Base-by-base conservation (phyloP, 1,140 invertebrate species). In the Ips nitidus region DNA sequence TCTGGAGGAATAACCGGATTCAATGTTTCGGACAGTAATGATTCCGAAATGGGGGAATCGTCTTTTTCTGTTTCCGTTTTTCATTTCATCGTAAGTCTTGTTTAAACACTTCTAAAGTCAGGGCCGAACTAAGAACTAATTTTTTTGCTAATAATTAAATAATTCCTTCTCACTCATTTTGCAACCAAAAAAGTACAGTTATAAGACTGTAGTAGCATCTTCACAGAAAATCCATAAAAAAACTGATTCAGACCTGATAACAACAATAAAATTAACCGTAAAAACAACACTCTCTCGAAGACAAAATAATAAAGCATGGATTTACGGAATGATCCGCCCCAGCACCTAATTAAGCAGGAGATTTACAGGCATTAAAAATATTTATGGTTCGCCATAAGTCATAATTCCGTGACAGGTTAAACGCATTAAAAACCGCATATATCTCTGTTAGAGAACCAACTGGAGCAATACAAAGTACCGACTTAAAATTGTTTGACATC, bases 281-380 rank as follows among this genome's bases (percentile, higher is more conserved):
- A 22, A 22, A 22, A 22, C 22, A 0, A 22, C 22, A 22, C 22
- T 22, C 22, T 22, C 22, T 22, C 22, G 22, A 22, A 22, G 22
- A 22, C 22, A 22, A 22, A 22, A 22, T 0, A 22, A 22, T 22
- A 22, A 22, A 22, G 22, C 22, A 22, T 22, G 22, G 22, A 22
- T 22, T 22, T 22, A 22, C 22, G 22, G 22, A 22, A 22, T 22
- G 8, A 6, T 1, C 37, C 53, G 8, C 38, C 64, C 53, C 41
- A 60, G 60, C 66, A 68, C 66, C 57, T 68, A 68, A 68, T 68
- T 68, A 68, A 68, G 66, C 6, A 8, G n/a, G 47, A 56, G 66
- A 68, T 68, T 68, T 68, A 68, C 58, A 53, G 50, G 56, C 66
- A 42, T 68, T 68, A 57, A 60, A 68, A 68, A 68, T 68, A 60